These are phyloP conservation scores for Hydrozoanthus tunicans DNA, from an alignment of 64 coral and sea anemone species.

Conservation along the genomic window DNA sequence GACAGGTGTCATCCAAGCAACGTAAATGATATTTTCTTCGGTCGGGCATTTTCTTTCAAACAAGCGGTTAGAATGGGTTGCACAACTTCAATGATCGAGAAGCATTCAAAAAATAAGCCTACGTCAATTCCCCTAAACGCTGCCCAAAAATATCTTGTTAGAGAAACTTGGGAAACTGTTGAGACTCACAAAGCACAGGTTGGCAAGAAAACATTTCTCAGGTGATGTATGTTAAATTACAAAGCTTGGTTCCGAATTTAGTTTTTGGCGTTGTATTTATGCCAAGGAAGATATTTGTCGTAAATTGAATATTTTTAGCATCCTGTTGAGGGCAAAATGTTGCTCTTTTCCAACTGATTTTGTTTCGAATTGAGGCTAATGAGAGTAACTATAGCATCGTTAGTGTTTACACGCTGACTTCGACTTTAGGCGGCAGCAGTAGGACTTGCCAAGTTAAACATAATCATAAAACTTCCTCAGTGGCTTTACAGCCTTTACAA, in stretches of 20 bases:
- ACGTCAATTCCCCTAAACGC: constrained; percentile 49
- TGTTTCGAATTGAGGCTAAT: too few relatives aligned
- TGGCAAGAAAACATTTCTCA: constrained; percentile 84
- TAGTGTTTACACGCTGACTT: too few relatives aligned
- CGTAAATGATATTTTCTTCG: constrained; percentile 7
- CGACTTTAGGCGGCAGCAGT: too few relatives aligned
- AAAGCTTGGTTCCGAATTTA: neutral
- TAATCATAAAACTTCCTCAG: too few relatives aligned
- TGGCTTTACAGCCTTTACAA: too few relatives aligned
- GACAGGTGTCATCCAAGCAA: neutral
- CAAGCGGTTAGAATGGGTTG: constrained; percentile 61
- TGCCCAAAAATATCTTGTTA: constrained; percentile 78
- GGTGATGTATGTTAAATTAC: constrained; percentile 24
- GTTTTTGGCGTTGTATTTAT: neutral
- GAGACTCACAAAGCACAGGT: constrained; percentile 55
- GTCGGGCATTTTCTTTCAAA: neutral
- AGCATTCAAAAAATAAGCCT: constrained; percentile 24
- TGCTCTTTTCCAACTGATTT: too few relatives aligned
- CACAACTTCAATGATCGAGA: constrained; percentile 19
- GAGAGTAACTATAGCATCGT: too few relatives aligned
- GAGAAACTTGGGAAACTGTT: constrained; percentile 81
- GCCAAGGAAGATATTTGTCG: neutral
- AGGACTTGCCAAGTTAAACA: too few relatives aligned
- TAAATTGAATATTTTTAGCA: neutral
- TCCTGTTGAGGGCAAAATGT: too few relatives aligned